These are phyloP conservation scores for Chymomyza costata DNA, from an alignment of 1,140 invertebrate species.

Conservation along the genomic window DNA sequence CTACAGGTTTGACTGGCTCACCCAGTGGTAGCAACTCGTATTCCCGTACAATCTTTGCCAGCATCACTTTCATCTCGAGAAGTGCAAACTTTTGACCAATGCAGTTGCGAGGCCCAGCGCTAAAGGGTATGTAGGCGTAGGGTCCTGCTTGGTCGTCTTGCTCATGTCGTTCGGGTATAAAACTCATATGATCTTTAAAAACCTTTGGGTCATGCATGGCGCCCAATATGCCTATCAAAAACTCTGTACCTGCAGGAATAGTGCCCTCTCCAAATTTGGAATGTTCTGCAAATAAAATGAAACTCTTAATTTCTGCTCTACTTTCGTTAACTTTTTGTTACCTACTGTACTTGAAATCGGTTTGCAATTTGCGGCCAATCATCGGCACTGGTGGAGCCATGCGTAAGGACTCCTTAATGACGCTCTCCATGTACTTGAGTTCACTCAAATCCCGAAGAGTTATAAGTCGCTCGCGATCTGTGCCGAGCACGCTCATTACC, in stretches of 20 bases:
- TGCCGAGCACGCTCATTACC: constrained; percentile 72
- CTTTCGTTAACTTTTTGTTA: constrained; percentile 23
- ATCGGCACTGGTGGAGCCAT: constrained; percentile 80
- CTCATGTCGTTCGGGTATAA: constrained; percentile 81
- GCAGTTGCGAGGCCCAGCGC: constrained; percentile 83
- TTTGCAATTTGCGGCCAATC: constrained; percentile 78
- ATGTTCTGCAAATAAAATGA: constrained; percentile 28
- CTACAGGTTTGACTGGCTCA: constrained; percentile 32
- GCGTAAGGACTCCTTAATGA: constrained; percentile 83
- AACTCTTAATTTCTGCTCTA: not conserved
- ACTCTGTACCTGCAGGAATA: constrained; percentile 51
- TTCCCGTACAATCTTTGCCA: constrained; percentile 61
- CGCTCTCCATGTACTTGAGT: constrained; percentile 83
- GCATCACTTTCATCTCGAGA: constrained; percentile 65
- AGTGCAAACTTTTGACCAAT: constrained; percentile 77
- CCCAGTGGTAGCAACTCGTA: constrained; percentile 75
- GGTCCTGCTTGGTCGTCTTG: constrained; percentile 67
- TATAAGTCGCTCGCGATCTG: constrained; percentile 65
- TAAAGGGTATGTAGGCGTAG: constrained; percentile 82
- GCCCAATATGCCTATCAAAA: constrained; percentile 49
- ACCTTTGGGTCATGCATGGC: constrained; percentile 33
- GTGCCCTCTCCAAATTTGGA: constrained; percentile 30
- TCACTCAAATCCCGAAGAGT: constrained; percentile 77
- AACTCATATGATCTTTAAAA: constrained; percentile 63
- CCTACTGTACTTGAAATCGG: constrained; percentile 77